Base-by-base conservation (phyloP, 2,888 invertebrate species). In the Dexiosoma caninum region DNA sequence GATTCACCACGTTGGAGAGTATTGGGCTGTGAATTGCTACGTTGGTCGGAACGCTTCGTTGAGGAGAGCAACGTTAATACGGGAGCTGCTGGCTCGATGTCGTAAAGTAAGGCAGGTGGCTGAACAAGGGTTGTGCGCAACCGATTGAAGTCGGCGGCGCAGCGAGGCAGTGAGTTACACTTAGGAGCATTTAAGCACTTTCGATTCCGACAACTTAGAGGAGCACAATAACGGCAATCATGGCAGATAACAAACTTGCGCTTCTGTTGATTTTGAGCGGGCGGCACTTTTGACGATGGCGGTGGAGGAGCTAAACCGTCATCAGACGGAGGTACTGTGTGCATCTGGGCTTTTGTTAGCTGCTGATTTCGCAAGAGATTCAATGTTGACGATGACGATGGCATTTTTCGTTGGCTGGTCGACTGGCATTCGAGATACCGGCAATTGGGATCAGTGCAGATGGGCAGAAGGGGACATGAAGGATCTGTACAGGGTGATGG, bases 141-240 rank as follows among this genome's bases (percentile, higher is more conserved):
- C n/a, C 90, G 87, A 86, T 89, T 88, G 59, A 90, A 89, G 77
- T 90, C 90, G 82, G 90, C 90, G 70, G 90, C 90, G 84, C 90
- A 90, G 85, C 90, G 88, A 85, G 90, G 90, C 89, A 90, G 89
- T 89, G 90, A 90, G 85, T 90, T 90, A 86, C 90, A 90, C 85
- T 90, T 90, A 83, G 90, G 88, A 83, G 89, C 88, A 77, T 90
- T 90, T 81, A 88, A 86, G 85, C 90, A 90, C 85, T 90, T 90
- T 64, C 89, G 87, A 85, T 90, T 90, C 85, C 88, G 89, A 84
- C 90, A 90, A 84, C 89, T 90, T 55, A 89, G 85, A 32, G 90
- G 90, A 9, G 88, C 88, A 49, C 89, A 89, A 75, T 89, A 89
- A 21, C 89, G 87, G 72, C 89, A 90, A 81, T 90, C 89, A 66